These are phyloP conservation scores for Helostoma temminkii DNA, from an alignment of 2,797 vertebrate species.

Conservation along the genomic window DNA sequence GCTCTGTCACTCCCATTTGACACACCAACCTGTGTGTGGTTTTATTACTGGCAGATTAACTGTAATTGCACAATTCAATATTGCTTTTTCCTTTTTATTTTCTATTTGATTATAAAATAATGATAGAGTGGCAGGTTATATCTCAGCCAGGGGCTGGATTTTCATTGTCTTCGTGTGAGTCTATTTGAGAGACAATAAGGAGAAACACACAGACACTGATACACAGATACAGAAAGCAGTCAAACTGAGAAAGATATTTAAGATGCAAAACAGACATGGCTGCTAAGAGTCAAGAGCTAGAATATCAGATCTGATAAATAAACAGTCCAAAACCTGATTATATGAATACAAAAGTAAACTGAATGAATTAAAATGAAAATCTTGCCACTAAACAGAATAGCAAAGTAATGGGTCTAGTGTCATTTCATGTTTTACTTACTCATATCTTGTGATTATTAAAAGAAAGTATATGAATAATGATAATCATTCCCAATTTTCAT, in stretches of 20 bases:
- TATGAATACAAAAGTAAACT: neutral
- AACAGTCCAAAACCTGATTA: constrained; percentile 21
- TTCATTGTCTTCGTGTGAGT: constrained; percentile 23
- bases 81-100: neutral
- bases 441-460: constrained; percentile 13
- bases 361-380: constrained; percentile 10
- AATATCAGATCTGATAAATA: constrained; percentile 27
- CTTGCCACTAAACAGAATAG: neutral
- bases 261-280: constrained; percentile 41
- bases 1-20: neutral
- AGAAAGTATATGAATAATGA: constrained; percentile 21
- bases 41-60: constrained; percentile 23
- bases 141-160: constrained; percentile 21
- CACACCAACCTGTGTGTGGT: neutral
- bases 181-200: constrained; percentile 41
- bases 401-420: neutral
- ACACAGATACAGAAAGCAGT: constrained; percentile 17
- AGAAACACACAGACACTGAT: too few species aligned
- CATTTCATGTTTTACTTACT: neutral
- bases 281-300: constrained; percentile 21
- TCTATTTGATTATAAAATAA: constrained; percentile 1
- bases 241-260: constrained; percentile 31
- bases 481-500: neutral
- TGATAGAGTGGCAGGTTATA: constrained; percentile 12
- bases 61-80: constrained; percentile 1